Evolutionary conservation across 2,797 vertebrate species (phyloP).

Genomic region (Smutsia gigantea): DNA sequence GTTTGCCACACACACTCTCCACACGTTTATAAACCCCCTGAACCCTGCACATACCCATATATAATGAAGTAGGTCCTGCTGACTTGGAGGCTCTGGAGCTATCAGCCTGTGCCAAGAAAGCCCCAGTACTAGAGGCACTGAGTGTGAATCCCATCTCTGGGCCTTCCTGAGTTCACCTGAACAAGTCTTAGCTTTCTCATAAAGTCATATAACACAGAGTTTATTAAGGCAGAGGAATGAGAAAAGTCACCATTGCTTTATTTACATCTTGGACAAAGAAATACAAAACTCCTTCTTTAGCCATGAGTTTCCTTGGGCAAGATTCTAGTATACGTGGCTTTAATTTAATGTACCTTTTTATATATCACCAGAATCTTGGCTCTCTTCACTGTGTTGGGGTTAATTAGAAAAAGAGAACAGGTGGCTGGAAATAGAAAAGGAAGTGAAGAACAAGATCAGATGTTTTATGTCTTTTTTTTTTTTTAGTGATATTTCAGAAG

Average conservation of each 20-base stretch:
- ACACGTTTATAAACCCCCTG: background rate
- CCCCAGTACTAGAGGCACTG: background rate
- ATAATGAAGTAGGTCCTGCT: too few relatives aligned
- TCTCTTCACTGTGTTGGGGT: constrained; percentile 53
- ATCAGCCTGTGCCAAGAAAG: background rate
- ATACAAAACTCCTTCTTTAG: background rate
- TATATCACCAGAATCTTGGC: constrained; percentile 48
- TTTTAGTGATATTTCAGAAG: constrained; percentile 33
- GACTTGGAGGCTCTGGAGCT: background rate
- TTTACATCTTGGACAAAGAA: background rate
- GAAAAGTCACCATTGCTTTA: background rate
- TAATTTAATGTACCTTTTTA: background rate
- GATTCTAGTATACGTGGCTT: background rate
- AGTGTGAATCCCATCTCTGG: background rate
- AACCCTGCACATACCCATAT: rapidly evolving
- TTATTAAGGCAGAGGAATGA: background rate
- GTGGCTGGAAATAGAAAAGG: constrained; percentile 64
- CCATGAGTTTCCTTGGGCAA: background rate
- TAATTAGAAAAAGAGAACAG: constrained; percentile 68
- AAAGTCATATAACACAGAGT: background rate
- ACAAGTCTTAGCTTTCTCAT: background rate
- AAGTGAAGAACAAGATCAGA: constrained; percentile 47
- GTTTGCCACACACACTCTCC: background rate
- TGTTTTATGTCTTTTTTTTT: background rate
- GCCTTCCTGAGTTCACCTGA: background rate